These are phyloP conservation scores for Cotesia typhae DNA, from an alignment of 1,140 invertebrate species.

Conservation along the genomic window DNA sequence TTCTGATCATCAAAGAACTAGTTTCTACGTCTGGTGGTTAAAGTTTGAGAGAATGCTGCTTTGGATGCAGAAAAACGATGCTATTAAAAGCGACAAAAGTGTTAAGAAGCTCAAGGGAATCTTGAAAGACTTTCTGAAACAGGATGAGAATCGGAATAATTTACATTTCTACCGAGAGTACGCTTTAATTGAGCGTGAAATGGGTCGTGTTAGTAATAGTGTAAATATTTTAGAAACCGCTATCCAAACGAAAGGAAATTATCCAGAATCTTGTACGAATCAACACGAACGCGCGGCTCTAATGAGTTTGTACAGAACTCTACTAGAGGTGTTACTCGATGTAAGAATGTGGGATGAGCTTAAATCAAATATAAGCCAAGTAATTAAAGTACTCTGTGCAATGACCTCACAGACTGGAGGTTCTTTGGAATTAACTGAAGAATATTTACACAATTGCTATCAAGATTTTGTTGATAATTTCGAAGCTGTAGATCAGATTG, in stretches of 20 bases:
- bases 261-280: constrained; percentile 43
- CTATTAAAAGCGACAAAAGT: constrained; percentile 48
- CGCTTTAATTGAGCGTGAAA: constrained; percentile 71
- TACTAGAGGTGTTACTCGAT: constrained; percentile 61
- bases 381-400: constrained; percentile 46
- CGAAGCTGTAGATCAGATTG: constrained; percentile 33
- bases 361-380: constrained; percentile 36
- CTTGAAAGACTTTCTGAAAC: constrained; percentile 69
- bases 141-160: constrained; percentile 67
- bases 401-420: constrained; percentile 46
- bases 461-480: constrained; percentile 45
- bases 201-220: constrained; percentile 60
- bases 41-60: constrained; percentile 69
- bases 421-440: constrained; percentile 44
- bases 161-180: constrained; percentile 71
- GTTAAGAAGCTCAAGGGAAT: constrained; percentile 64
- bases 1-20: constrained; percentile 48
- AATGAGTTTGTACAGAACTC: constrained; percentile 61
- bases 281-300: constrained; percentile 53
- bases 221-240: constrained; percentile 65
- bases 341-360: constrained; percentile 43
- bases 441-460: constrained; percentile 47
- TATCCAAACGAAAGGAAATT: constrained; percentile 52
- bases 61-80: constrained; percentile 61
- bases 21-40: constrained; percentile 70